Evolutionary conservation across 2,113 vertebrate species (phyloP).

Genomic region (Neolamprologus modestus): DNA sequence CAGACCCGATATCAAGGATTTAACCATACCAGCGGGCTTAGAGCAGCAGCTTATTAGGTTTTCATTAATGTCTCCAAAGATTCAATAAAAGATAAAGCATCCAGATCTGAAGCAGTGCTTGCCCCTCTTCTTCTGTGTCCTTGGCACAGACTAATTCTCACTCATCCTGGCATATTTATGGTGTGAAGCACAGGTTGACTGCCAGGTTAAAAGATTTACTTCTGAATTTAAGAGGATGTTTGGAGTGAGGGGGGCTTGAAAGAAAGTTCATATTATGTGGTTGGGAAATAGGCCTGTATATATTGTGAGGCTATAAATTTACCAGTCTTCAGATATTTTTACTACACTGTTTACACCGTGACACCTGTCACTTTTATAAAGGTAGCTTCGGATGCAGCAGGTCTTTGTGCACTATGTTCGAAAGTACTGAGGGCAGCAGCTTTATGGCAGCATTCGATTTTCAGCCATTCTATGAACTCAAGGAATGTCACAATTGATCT

Average conservation of each 20-base stretch:
- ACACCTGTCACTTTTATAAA: not conserved
- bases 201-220: not conserved
- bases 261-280: not conserved
- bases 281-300: not conserved
- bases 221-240: not conserved
- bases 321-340: not conserved
- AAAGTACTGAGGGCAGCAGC: not conserved
- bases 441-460: not conserved
- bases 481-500: not conserved
- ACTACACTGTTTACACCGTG: not conserved
- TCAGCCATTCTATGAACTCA: not conserved
- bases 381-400: not conserved
- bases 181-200: not conserved
- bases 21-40: not conserved
- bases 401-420: not conserved
- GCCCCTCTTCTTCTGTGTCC: slow-evolving; percentile 1
- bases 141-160: slow-evolving; percentile 1
- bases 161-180: not conserved
- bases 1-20: slow-evolving; percentile 16
- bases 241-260: not conserved
- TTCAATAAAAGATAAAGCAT: slow-evolving; percentile 24
- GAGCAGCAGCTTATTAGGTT: slow-evolving; percentile 26
- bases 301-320: not conserved
- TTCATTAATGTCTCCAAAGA: slow-evolving; percentile 38
- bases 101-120: not conserved